Evolutionary conservation across 1,140 invertebrate species (phyloP).

Genomic region (Ceratina calcarata): DNA sequence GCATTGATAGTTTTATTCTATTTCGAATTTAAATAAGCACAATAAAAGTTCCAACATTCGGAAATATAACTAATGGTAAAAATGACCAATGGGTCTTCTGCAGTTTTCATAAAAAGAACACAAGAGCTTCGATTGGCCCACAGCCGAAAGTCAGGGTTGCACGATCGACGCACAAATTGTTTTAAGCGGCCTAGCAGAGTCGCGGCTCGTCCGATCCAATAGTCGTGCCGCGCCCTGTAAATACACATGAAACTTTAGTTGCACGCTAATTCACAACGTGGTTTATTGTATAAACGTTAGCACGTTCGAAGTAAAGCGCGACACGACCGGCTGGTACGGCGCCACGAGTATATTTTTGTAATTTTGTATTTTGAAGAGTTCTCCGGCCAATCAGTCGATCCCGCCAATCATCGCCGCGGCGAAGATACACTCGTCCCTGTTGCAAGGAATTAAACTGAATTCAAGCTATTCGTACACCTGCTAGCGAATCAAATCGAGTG

Average conservation of each 20-base stretch:
- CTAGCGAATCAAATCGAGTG: background rate
- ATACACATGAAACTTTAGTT: slow-evolving; percentile 53
- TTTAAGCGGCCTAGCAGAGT: slow-evolving; percentile 71
- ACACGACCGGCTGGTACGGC: slow-evolving; percentile 50
- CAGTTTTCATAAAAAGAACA: background rate
- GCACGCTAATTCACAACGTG: slow-evolving; percentile 54
- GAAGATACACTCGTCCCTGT: slow-evolving; percentile 10
- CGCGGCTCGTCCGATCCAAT: slow-evolving; percentile 57
- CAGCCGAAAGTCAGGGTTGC: slow-evolving; percentile 32
- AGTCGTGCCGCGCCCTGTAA: slow-evolving; percentile 58
- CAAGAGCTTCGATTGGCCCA: background rate
- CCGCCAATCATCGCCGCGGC: slow-evolving; percentile 17
- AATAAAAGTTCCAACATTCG: background rate
- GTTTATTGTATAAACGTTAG: slow-evolving; percentile 62
- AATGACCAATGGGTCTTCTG: too few relatives aligned
- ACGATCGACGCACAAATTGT: slow-evolving; percentile 45
- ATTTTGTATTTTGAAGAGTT: slow-evolving; percentile 70
- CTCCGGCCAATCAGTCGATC: slow-evolving; percentile 24
- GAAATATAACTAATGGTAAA: background rate
- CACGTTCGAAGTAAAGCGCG: slow-evolving; percentile 44
- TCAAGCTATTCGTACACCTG: background rate
- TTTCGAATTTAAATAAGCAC: background rate
- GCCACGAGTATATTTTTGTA: slow-evolving; percentile 73
- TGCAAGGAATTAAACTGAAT: background rate
- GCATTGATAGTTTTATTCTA: too few relatives aligned